Percentiles rank a stretch among this genome's conserved stretches.
Conservation (phyloP, 2,113 vertebrate species). For the Grallaria varia region DNA sequence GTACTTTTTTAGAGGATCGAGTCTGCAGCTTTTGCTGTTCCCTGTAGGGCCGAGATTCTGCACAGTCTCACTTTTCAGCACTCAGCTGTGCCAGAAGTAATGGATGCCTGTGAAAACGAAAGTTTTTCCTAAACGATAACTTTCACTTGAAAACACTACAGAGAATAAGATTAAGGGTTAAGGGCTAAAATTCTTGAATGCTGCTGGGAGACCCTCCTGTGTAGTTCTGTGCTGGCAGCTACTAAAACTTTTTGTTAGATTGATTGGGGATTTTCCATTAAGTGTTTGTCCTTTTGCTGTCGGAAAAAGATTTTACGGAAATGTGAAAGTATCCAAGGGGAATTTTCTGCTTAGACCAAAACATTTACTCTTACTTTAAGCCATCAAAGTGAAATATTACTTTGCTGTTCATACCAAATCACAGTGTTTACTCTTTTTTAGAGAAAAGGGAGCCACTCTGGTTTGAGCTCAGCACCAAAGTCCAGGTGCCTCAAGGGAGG, state of each 20-base stretch:
- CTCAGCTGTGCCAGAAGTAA: not conserved
- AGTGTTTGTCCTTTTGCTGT: conserved; percentile 16
- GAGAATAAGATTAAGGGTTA: not conserved
- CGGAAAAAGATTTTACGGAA: not conserved
- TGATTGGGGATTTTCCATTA: not conserved
- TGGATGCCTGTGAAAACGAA: not conserved
- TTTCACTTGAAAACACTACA: not conserved
- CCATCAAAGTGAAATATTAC: conserved; percentile 20
- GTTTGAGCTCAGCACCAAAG: not conserved
- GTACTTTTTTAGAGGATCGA: not conserved
- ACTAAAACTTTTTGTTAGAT: not conserved
- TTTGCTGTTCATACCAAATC: not conserved
- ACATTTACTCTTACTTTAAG: not conserved
- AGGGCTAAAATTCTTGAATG: not conserved
- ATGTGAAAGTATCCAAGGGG: not conserved
- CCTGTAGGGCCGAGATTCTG: not conserved
- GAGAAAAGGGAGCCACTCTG: not conserved
- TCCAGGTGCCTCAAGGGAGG: not conserved
- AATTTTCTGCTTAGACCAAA: conserved; percentile 13
- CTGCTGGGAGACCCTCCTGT: not conserved
- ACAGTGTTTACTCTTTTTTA: not conserved
- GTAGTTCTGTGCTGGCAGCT: not conserved
- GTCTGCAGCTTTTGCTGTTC: not conserved
- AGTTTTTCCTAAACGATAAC: not conserved
- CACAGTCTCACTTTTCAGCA: not conserved